phyloP scores from a whole-genome alignment of 2,113 vertebrate genomes.

The Embiotoca jacksoni region DNA sequence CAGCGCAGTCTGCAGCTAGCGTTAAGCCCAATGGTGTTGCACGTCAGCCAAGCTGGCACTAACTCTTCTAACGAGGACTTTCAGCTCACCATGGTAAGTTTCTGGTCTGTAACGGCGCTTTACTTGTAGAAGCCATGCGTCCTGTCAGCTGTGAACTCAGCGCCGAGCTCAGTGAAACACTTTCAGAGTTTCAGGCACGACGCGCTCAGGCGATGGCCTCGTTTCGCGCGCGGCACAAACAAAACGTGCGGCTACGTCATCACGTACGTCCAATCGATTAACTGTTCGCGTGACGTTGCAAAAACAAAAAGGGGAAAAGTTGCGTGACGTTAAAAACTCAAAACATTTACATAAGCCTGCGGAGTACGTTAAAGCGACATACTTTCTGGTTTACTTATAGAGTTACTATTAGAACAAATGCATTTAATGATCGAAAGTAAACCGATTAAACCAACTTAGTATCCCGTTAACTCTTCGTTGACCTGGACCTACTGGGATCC shows the following conservation, averaged over 20 bases:
- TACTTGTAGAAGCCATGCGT: conserved; percentile 78
- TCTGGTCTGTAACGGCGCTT: conserved; percentile 51
- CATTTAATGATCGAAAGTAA: too few relatives aligned
- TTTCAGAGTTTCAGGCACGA: background rate
- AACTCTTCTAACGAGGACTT: background rate
- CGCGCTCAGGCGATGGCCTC: too few relatives aligned
- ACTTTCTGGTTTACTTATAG: too few relatives aligned
- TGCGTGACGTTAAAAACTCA: too few relatives aligned
- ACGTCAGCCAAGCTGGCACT: conserved; percentile 20
- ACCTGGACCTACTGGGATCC: too few relatives aligned
- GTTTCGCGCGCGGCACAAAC: conserved; percentile 79
- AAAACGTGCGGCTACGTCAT: conserved; percentile 59
- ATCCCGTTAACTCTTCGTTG: too few relatives aligned
- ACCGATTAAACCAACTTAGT: too few relatives aligned
- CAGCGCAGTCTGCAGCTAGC: conserved; percentile 6
- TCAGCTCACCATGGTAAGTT: conserved; percentile 85
- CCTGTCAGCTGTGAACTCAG: background rate
- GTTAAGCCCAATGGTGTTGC: background rate
- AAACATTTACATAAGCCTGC: too few relatives aligned
- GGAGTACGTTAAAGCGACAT: too few relatives aligned
- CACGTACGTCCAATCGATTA: conserved; percentile 52
- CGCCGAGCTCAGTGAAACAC: background rate
- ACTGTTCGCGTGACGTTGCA: rapidly evolving
- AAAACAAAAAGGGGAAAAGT: conserved; percentile 10
- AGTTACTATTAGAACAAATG: too few relatives aligned